Base-by-base conservation (phyloP, 37 sponge, comb jelly and placozoan species). In the Axinella damicornis region DNA sequence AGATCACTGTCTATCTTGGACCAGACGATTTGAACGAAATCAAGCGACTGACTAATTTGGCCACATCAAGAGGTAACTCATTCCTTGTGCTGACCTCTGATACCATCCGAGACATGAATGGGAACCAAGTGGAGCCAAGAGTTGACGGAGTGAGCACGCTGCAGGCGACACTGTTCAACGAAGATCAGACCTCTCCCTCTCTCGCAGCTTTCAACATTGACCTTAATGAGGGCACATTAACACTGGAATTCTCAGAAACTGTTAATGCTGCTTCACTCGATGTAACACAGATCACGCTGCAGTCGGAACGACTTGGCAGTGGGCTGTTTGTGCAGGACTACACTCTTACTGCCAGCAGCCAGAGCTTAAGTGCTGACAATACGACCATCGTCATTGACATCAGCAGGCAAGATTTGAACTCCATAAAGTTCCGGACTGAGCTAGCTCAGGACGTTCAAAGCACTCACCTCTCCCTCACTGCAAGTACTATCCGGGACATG, bases 11-110 rank as follows among this genome's bases (percentile, higher is more conserved):
- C 15, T 71, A 18, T 64, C 79, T 94, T 11, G 97, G 90, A 24
- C 24, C 70, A 36, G 70, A 81, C 75, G 97, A 96, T 58, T 83
- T 96, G 57, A 96, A 96, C 86, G 97, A 91, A 41, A 94, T 96
- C 80, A 96, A 96, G 73, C 69, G 85, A 24, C 82, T 92, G 22
- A 72, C 65, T 32, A 40, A 56, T 28, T 71, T 96, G 25, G 94
- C 88, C 2, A 86, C 85, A 1, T 81, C 80, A 9, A 16, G 14
- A 13, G 22, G 32, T 31, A 82, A 88, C 59, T 83, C 94, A 12
- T 96, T 66, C 54, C 28, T 94, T 15, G 68, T 60, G 30, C 24
- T 82, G n/a, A 82, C 80, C 28, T 73, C 84, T 46, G 46, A 30
- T 38, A 75, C 85, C 40, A 75, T 95, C 25, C 14, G 58, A 53